Percentiles rank a stretch among this genome's conserved stretches.
Evolutionary conservation across 2,888 invertebrate species (phyloP).

Genomic region (Acheta domesticus): DNA sequence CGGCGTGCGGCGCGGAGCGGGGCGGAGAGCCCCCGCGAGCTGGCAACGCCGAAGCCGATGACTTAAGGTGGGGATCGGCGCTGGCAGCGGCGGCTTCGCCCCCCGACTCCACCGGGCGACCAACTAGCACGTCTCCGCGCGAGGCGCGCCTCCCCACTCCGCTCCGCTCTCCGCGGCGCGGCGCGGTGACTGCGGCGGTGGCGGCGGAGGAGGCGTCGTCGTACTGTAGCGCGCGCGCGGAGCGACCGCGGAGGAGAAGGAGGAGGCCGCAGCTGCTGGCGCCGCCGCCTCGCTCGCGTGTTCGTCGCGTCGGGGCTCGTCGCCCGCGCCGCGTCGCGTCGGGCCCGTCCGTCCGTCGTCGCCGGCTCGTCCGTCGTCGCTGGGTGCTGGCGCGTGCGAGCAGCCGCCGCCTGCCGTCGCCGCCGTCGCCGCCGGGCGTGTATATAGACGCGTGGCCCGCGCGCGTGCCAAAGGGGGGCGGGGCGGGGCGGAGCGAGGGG

Average conservation of each 20-base stretch:
- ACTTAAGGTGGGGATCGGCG: slow-evolving; percentile 1
- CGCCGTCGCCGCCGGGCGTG: background rate
- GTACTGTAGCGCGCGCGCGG: background rate
- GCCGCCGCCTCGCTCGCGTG: background rate
- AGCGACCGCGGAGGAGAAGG: too few species aligned
- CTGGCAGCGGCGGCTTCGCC: background rate
- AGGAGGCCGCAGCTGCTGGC: background rate
- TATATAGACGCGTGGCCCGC: too few species aligned
- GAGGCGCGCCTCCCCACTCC: background rate
- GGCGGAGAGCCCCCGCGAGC: background rate
- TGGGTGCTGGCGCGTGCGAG: background rate
- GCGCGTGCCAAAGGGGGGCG: slow-evolving; percentile 1
- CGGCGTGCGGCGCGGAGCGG: background rate
- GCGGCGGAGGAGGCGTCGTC: background rate
- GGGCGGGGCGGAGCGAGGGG: background rate
- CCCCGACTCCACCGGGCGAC: slow-evolving; percentile 3
- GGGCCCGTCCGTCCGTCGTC: background rate
- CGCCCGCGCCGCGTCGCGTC: too few species aligned
- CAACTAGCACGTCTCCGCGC: slow-evolving; percentile 1
- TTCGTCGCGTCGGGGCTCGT: background rate
- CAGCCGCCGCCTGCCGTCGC: background rate
- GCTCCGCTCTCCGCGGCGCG: background rate
- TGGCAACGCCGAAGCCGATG: background rate
- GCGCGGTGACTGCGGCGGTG: too few species aligned
- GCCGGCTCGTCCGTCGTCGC: background rate